A percentile compares a stretch with the other conserved stretches of the same genome.
These are phyloP conservation scores for Aphelocoma californica DNA, from an alignment of 2,797 vertebrate genomes.

Conservation along the genomic window DNA sequence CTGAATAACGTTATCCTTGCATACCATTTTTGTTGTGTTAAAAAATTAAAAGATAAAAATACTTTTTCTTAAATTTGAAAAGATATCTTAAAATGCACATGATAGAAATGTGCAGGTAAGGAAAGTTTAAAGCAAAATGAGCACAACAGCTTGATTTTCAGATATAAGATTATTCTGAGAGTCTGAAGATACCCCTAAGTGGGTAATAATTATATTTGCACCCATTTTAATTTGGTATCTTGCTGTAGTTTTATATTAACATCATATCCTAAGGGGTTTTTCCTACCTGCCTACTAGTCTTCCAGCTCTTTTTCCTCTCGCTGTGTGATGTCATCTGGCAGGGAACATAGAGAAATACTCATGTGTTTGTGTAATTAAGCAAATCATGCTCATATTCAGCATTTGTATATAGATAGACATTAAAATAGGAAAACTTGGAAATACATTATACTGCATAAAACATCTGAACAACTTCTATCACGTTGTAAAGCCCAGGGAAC, in stretches of 20 bases:
- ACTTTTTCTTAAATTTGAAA: background rate
- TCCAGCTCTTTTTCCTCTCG: background rate
- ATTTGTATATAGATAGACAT: background rate
- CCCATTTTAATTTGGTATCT: background rate
- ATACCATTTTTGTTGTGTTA: background rate
- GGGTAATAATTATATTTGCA: background rate
- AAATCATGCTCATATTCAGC: background rate
- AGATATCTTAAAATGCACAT: background rate
- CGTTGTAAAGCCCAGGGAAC: background rate
- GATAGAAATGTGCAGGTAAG: background rate
- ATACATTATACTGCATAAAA: background rate
- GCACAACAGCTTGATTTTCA: background rate
- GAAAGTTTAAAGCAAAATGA: background rate
- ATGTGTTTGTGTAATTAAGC: background rate
- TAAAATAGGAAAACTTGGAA: background rate
- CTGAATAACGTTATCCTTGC: background rate
- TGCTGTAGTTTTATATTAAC: background rate
- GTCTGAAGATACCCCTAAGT: background rate
- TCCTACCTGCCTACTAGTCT: background rate
- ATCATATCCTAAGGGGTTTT: background rate
- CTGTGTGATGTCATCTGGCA: background rate
- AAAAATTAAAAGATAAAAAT: background rate
- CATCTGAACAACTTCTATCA: background rate
- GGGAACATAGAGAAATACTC: background rate
- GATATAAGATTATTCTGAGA: background rate